phyloP scores from a whole-genome alignment of 2,797 vertebrate genomes.

The Chaetodon trifasciatus region DNA sequence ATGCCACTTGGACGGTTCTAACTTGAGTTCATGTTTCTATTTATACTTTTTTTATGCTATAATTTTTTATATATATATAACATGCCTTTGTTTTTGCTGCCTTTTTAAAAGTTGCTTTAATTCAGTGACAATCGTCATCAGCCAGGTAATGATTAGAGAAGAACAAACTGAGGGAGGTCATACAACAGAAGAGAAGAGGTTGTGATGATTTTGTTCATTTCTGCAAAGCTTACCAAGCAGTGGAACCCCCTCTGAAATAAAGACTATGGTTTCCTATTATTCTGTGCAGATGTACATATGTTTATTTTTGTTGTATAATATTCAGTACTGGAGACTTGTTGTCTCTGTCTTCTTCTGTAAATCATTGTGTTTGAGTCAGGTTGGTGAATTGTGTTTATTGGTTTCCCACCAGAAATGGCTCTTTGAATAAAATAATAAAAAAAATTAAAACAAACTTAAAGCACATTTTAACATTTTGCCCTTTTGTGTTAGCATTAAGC shows the following conservation, averaged over 20 bases:
- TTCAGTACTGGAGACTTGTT: slow-evolving; percentile 7
- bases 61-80: background rate
- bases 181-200: background rate
- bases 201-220: background rate
- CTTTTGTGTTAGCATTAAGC: background rate
- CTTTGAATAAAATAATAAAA: slow-evolving; percentile 41
- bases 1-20: background rate
- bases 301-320: slow-evolving; percentile 41
- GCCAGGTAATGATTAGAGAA: background rate
- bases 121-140: slow-evolving; percentile 8
- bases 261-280: slow-evolving; percentile 11
- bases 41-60: slow-evolving; percentile 44
- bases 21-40: slow-evolving; percentile 38
- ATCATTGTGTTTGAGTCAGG: slow-evolving; percentile 19
- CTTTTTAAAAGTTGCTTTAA: slow-evolving; percentile 23
- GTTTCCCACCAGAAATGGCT: background rate
- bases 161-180: background rate
- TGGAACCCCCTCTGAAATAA: slow-evolving; percentile 8
- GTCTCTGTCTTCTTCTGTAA: slow-evolving; percentile 24
- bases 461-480: background rate
- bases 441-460: background rate
- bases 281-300: slow-evolving; percentile 38
- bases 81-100: slow-evolving; percentile 12
- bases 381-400: slow-evolving; percentile 20
- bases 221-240: slow-evolving; percentile 16